Base-by-base conservation (phyloP, 37 sponge, comb jelly and placozoan species). In the Oopsacas minuta region DNA sequence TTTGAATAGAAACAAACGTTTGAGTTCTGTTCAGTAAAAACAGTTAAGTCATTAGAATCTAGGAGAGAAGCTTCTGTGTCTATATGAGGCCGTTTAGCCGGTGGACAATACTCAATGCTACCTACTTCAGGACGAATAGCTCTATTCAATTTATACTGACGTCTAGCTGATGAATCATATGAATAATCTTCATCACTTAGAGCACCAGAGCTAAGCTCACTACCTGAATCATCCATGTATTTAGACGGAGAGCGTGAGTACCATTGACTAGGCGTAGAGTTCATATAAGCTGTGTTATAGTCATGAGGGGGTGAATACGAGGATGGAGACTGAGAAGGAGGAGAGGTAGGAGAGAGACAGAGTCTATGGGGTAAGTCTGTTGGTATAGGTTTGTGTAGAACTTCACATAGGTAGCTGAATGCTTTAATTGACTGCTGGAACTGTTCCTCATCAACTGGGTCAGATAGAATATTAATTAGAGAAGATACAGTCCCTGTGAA, bases 361-460 rank as follows among this genome's bases (percentile, higher is more conserved):
- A 61, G 75, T 25, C 75, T 10, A 34, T 61, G 22, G 75, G 75
- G 75, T 3, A 61, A 3, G 75, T 61, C 75, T 25, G 75, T 25
- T 5, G 75, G 75, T 3, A 34, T 61, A 5, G 75, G 75, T 12
- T n/a, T 61, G 75, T 61, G 75, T 7, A 61, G 75, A 34, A 34
- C 22, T 12, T 61, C 75, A n/a, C 75, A 61, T 25, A 61, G 28
- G 75, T 61, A 61, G 22, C 75, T 61, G 75, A 61, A 61, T 10
- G 28, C 75, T 34, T 61, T 61, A 3, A 61, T 53, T 1, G 37
- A 85, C 51, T 35, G 35, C 53, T 28, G 86, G 83, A 3, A 30
- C 20, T 69, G 83, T 35, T 28, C 82, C 82, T 23, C 39, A 83
- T 36, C 86, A 86, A 86, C 36, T 89, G 52, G 82, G 61, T 53